Evolutionary conservation across 1,140 invertebrate species (phyloP).

Genomic region (Camponotus floridanus): DNA sequence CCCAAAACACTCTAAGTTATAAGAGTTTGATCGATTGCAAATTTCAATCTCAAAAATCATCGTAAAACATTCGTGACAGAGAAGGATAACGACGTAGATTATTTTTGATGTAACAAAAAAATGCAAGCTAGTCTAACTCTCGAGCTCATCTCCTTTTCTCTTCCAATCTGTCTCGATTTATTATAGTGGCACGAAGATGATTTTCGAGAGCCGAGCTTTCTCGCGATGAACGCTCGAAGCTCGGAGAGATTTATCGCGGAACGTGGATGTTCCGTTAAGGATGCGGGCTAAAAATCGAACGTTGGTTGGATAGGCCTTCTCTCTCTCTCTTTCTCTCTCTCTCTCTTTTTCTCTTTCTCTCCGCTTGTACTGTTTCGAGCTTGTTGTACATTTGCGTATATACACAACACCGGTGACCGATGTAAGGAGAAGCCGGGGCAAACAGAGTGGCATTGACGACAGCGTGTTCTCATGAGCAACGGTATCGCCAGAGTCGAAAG

Average conservation of each 20-base stretch:
- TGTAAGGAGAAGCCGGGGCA: constrained; percentile 49
- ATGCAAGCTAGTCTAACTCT: background rate
- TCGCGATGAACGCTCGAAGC: constrained; percentile 20
- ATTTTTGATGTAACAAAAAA: constrained; percentile 49
- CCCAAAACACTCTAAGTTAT: background rate
- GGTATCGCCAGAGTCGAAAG: constrained; percentile 69
- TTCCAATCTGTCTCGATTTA: constrained; percentile 56
- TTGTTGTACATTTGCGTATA: constrained; percentile 59
- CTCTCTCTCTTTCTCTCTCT: background rate
- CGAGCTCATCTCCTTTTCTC: background rate
- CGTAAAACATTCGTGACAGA: constrained; percentile 22
- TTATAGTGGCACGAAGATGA: constrained; percentile 61
- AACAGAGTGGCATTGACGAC: constrained; percentile 72
- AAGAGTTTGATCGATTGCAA: constrained; percentile 17
- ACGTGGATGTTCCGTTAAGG: constrained; percentile 75
- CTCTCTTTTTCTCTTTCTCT: background rate
- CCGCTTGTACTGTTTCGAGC: constrained; percentile 6
- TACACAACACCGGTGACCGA: constrained; percentile 27
- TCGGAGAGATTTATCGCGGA: constrained; percentile 73
- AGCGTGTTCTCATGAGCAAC: constrained; percentile 63
- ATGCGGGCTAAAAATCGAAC: constrained; percentile 66
- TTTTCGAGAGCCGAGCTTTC: constrained; percentile 63
- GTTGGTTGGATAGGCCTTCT: background rate
- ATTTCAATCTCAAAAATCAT: constrained; percentile 10
- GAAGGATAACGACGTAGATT: constrained; percentile 5